Percentiles rank a stretch among this genome's conserved stretches.
Conservation (phyloP, 2,797 vertebrate species). For the Philypnodon macrostomus region DNA sequence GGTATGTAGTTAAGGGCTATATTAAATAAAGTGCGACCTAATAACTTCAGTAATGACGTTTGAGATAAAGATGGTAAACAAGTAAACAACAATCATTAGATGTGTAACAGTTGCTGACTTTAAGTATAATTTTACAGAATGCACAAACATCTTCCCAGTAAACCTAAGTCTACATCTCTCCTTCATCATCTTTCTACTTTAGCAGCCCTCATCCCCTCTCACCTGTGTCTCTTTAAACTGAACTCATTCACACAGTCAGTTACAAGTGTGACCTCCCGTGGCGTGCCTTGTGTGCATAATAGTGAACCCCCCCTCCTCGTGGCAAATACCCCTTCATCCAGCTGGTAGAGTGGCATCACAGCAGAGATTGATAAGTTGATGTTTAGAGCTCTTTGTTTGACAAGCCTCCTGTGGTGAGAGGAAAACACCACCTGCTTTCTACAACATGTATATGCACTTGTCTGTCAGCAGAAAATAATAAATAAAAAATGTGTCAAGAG, state of each 20-base stretch:
- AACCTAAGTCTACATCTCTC: constrained; percentile 1
- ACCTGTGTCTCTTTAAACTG: constrained; percentile 23
- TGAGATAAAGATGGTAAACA: too few relatives aligned
- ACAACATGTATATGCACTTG: constrained; percentile 22
- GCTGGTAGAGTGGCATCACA: constrained; percentile 52
- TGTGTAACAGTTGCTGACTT: too few relatives aligned
- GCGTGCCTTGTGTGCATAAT: constrained; percentile 14
- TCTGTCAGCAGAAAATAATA: constrained; percentile 24
- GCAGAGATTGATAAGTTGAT: constrained; percentile 68
- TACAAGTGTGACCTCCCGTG: constrained; percentile 33
- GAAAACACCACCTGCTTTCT: constrained; percentile 90
- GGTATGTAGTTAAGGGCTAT: too few relatives aligned
- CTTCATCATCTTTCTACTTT: constrained; percentile 4
- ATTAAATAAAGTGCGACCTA: too few relatives aligned
- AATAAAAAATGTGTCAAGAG: too few relatives aligned
- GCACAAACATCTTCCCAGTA: too few relatives aligned
- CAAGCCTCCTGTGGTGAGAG: constrained; percentile 77
- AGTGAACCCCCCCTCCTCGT: constrained; percentile 15
- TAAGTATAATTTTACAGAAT: too few relatives aligned
- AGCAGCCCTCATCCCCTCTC: constrained; percentile 19
- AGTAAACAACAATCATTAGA: too few relatives aligned
- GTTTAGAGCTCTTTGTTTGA: constrained; percentile 69
- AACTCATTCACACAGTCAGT: constrained; percentile 39
- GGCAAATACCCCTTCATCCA: constrained; percentile 53
- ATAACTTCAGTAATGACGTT: too few relatives aligned